Evolutionary conservation across 2,888 invertebrate genomes (phyloP), one percentile per base, ranked within the genome.

Genomic region (Coelinius sp.): DNA sequence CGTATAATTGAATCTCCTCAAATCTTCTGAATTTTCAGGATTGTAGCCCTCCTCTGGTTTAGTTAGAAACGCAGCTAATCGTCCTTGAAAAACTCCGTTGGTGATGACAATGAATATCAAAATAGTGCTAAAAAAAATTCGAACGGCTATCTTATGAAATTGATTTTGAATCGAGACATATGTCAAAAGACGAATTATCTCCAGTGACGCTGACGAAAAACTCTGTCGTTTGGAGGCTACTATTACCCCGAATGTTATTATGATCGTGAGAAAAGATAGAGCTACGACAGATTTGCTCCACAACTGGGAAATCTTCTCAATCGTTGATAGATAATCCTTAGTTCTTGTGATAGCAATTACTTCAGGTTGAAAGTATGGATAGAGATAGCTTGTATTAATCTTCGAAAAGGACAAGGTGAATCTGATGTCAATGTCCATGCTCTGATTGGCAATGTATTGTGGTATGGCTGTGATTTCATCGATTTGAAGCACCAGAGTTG

Each of bases 331-430:
- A 20, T 49, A 49, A 49, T 49, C 46, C 17, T 49, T 49, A 10
- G 17, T 49, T 49, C 20, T 49, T 49, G 46, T 49, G 20, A 49
- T 49, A 20, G 46, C 46, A 20, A 49, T 20, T 1, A 49, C 20
- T 49, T 49, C 46, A 7, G 46, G 46, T 14, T 49, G 46, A 49
- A 49, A 49, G 46, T 49, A 49, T 49, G 46, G 46, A 49, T 49
- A 49, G 46, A 49, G 46, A 49, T 49, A 49, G 46, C 46, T 20
- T 20, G 46, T 14, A 10, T 49, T 49, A 17, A 3, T 20, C 46
- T 49, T 49, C 7, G 46, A 49, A 14, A 49, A 49, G 17, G 46
- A 49, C 20, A 49, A 20, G 1, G 46, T 49, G 17, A 49, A 49
- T 49, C 46, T 14, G 17, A 49, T 20, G 8, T 49, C 46, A 49